phyloP scores from a whole-genome alignment of 2,797 vertebrate species.

The Helicolenus hilgendorfi region DNA sequence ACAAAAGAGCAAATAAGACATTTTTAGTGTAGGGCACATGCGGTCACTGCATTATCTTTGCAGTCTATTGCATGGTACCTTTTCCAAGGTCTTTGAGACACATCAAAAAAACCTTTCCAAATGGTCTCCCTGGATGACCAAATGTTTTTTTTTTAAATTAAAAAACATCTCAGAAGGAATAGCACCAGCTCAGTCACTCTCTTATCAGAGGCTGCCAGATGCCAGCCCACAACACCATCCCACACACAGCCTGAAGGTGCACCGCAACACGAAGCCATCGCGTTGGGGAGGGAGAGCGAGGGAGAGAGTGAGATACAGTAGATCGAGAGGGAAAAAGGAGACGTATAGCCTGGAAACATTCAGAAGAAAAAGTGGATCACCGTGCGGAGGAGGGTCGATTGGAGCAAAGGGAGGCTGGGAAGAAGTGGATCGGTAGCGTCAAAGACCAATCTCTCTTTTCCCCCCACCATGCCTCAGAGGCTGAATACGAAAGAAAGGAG shows the following conservation, averaged over 20 bases:
- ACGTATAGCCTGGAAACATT: constrained; percentile 77
- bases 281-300: constrained; percentile 47
- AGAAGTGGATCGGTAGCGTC: constrained; percentile 52
- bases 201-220: constrained; percentile 90
- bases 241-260: constrained; percentile 87
- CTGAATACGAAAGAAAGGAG: constrained; percentile 48
- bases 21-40: background rate
- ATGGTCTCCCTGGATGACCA: constrained; percentile 31
- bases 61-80: constrained; percentile 20
- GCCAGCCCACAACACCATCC: constrained; percentile 85
- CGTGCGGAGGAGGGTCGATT: constrained; percentile 74
- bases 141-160: constrained; percentile 9
- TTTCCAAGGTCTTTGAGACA: constrained; percentile 54
- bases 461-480: constrained; percentile 46
- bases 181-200: constrained; percentile 73
- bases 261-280: constrained; percentile 78
- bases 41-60: background rate
- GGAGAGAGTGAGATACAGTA: constrained; percentile 61
- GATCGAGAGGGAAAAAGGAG: constrained; percentile 62
- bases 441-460: constrained; percentile 34
- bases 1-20: background rate
- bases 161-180: constrained; percentile 71
- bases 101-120: constrained; percentile 42
- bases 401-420: constrained; percentile 55
- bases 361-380: constrained; percentile 73